Evolutionary conservation across 2,113 vertebrate species (phyloP).

Genomic region (Alosa alosa): DNA sequence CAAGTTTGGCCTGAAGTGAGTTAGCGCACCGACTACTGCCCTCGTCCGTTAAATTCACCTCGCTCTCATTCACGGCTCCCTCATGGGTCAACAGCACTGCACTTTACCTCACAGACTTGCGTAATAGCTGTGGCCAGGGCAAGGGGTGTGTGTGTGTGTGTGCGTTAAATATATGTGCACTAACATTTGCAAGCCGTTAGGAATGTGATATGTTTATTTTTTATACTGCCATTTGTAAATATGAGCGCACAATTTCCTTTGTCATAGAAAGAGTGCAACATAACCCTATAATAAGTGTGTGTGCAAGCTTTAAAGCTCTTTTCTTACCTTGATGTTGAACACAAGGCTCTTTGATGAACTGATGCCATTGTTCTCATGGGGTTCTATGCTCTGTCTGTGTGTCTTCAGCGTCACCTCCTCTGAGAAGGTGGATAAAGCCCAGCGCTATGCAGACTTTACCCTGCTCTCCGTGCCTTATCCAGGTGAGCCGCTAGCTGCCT

Average conservation of each 20-base stretch:
- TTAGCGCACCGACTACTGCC: slow-evolving; percentile 16
- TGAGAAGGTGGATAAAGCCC: slow-evolving; percentile 98
- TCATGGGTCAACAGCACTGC: neutral
- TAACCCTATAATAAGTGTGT: no score
- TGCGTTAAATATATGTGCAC: neutral
- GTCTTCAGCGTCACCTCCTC: slow-evolving; percentile 89
- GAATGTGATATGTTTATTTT: neutral
- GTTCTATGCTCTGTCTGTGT: neutral
- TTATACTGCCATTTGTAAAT: no score
- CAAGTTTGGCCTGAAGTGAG: slow-evolving; percentile 99
- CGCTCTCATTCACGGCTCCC: neutral
- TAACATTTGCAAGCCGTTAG: slow-evolving; percentile 7
- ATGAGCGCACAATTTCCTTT: no score
- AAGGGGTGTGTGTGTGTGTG: no score
- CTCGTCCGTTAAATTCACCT: no score
- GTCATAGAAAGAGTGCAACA: no score
- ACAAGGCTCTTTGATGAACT: no score
- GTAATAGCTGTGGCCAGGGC: neutral
- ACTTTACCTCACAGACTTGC: neutral
- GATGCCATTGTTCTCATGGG: neutral
- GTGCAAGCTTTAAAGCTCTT: no score
- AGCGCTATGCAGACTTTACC: slow-evolving; percentile 96
- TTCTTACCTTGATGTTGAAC: no score
- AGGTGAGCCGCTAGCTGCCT: slow-evolving; percentile 69
- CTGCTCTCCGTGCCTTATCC: slow-evolving; percentile 97